These are phyloP conservation scores for Congeria kusceri DNA, from an alignment of 2,888 invertebrate genomes.

Conservation along the genomic window DNA sequence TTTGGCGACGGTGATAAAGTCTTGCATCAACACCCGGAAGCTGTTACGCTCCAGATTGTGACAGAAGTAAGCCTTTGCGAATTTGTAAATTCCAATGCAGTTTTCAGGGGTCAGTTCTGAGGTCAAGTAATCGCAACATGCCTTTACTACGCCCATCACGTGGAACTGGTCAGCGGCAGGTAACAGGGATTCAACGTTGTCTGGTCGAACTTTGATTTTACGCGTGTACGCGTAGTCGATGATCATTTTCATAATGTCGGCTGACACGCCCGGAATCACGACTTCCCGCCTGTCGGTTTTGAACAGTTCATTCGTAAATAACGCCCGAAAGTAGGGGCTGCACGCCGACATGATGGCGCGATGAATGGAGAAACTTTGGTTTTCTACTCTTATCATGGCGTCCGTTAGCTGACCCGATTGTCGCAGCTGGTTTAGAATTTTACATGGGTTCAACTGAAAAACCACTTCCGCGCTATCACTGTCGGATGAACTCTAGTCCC, in stretches of 20 bases:
- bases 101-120: conserved; percentile 90
- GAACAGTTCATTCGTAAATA: conserved; percentile 92
- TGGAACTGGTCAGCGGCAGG: conserved; percentile 95
- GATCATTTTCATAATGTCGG: conserved; percentile 91
- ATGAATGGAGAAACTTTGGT: conserved; percentile 93
- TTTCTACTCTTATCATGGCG: conserved; percentile 93
- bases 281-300: conserved; percentile 74
- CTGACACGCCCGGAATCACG: conserved; percentile 87
- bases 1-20: conserved; percentile 77
- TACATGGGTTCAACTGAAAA: no score
- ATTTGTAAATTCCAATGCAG: conserved; percentile 93
- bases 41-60: conserved; percentile 90
- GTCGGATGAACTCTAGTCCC: no score
- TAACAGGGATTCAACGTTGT: conserved; percentile 91
- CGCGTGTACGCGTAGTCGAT: conserved; percentile 95
- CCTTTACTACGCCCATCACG: conserved; percentile 92
- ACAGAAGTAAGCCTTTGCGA: conserved; percentile 92
- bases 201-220: conserved; percentile 90
- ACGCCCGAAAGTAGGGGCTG: conserved; percentile 95
- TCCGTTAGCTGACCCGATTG: conserved; percentile 94
- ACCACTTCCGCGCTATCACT: no score
- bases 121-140: conserved; percentile 92
- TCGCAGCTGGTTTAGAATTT: conserved; percentile 92
- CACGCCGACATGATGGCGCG: conserved; percentile 88
- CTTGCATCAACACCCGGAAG: conserved; percentile 89